Percentiles rank a stretch among this genome's conserved stretches.
Conservation (phyloP, 2,797 vertebrate species). For the Tadarida brasiliensis region DNA sequence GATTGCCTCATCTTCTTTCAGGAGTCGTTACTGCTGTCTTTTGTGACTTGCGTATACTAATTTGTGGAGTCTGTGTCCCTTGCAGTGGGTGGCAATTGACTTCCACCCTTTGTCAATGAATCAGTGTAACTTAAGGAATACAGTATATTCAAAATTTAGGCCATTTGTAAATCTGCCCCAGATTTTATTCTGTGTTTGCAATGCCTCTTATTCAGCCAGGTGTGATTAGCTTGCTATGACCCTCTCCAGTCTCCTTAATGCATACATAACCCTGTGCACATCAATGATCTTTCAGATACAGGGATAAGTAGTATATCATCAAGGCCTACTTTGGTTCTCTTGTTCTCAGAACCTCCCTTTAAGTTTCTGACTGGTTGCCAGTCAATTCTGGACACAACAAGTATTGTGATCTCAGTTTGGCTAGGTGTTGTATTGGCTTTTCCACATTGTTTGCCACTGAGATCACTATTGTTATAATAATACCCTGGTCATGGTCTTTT, state of each 20-base stretch:
- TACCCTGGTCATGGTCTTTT: not conserved
- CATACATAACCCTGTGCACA: not conserved
- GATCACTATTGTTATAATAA: not conserved
- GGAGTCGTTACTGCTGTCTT: not conserved
- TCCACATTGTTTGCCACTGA: not conserved
- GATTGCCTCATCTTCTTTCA: not conserved
- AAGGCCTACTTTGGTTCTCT: not conserved
- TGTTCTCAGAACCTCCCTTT: not conserved
- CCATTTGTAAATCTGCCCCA: not conserved
- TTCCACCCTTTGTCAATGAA: not conserved
- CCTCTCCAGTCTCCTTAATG: not conserved
- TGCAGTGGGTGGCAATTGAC: not conserved
- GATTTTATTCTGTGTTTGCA: slow-evolving; percentile 34
- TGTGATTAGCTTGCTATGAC: not conserved
- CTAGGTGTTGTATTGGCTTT: not conserved
- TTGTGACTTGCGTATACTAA: not conserved
- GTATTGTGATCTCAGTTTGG: not conserved
- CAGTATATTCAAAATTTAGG: not conserved
- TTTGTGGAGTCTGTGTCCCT: not conserved
- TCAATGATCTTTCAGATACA: not conserved
- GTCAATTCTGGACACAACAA: not conserved
- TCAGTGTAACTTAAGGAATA: not conserved
- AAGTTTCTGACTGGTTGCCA: not conserved
- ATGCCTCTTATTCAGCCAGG: not conserved
- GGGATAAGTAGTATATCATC: not conserved